Percentiles rank a stretch among this genome's conserved stretches.
These are phyloP conservation scores for Cyphomyrus plagiostoma DNA, from an alignment of 2,113 vertebrate genomes.

Conservation along the genomic window DNA sequence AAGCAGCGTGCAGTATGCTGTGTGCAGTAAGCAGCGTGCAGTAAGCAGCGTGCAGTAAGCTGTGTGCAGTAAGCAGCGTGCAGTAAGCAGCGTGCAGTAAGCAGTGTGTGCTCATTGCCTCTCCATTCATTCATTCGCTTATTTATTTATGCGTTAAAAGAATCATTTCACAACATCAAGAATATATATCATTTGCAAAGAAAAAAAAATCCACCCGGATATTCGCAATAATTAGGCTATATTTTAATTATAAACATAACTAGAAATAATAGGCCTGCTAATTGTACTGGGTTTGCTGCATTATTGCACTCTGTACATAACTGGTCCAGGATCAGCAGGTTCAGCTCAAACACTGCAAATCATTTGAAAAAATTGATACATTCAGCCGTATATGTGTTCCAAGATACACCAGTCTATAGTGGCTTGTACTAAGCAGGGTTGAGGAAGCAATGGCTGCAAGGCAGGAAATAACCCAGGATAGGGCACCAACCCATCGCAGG, in stretches of 20 bases:
- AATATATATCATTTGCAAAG: background rate
- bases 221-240: background rate
- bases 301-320: background rate
- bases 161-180: background rate
- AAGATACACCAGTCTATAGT: background rate
- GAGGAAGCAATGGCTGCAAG: background rate
- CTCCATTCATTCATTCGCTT: background rate
- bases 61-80: too few relatives aligned
- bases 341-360: background rate
- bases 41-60: too few relatives aligned
- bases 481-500: background rate
- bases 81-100: too few relatives aligned
- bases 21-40: too few relatives aligned
- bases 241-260: background rate
- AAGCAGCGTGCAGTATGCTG: too few relatives aligned
- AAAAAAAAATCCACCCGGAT: background rate
- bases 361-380: background rate
- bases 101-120: too few relatives aligned
- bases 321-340: background rate
- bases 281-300: background rate
- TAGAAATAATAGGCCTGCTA: background rate
- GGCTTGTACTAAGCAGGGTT: background rate
- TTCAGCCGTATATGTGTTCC: background rate
- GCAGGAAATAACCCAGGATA: background rate
- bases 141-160: background rate